Evolutionary conservation across 2,797 vertebrate species (phyloP), one percentile per base, ranked within the genome.

Genomic region (Xyrichtys novacula): DNA sequence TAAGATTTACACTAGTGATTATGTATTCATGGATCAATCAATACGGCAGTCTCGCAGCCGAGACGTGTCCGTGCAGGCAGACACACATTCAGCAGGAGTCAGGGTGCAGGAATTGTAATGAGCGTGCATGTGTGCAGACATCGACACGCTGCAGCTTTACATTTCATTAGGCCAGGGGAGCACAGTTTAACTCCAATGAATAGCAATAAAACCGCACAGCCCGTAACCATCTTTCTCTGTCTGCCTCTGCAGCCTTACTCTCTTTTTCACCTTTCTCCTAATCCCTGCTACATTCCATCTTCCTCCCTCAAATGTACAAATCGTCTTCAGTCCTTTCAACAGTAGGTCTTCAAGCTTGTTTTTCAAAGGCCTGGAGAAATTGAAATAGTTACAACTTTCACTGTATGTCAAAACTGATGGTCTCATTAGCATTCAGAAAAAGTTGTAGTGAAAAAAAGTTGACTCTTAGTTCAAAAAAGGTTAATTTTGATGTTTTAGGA

Each of bases 1-100:
- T 67, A 86, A 87, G 85, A 89, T 92, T 90, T 81, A 92, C 87
- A 81, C 80, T 58, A 40, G 71, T 71, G 71, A 92, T 92, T 93
- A 92, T 85, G 87, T 87, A 93, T 93, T 92, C 88, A 93, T 87
- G 86, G 87, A 92, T 92, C 83, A 89, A 92, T 93, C 92, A 85
- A 92, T 92, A 89, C 55, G 36, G 50, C 76, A 87, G 86, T 81
- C 79, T 67, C 80, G 80, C 56, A 70, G 80, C 71, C 65, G 59
- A 76, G 79, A 85, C 83, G 65, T 44, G 67, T 74, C 59, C 67
- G 29, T 11, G 23, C 72, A 63, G 65, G 65, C 77, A 65, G 80
- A 82, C 71, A 76, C 81, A 62, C 70, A 79, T 66, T 76, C 65
- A 71, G 63, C 65, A 81, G 65, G 49, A 62, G 66, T 77, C 62